Conservation (phyloP, 2,888 invertebrate species). For the Troilus luridus region DNA sequence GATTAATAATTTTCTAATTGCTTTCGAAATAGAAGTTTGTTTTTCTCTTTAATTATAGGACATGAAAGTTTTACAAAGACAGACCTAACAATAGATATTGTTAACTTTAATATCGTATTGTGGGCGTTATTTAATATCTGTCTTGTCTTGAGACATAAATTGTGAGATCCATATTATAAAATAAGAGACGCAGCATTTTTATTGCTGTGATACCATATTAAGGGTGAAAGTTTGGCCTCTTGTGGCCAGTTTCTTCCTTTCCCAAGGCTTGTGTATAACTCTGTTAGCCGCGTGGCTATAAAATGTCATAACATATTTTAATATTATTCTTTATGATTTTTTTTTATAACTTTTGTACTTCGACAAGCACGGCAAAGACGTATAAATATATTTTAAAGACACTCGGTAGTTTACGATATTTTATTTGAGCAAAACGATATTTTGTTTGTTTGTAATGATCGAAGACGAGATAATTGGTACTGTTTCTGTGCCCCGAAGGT, state of each 20-base stretch:
- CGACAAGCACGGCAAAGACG: too few relatives aligned
- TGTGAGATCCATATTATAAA: neutral
- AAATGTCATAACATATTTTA: neutral
- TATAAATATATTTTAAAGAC: too few relatives aligned
- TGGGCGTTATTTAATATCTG: neutral
- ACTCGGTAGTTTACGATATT: too few relatives aligned
- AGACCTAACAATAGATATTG: neutral
- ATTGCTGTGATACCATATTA: neutral
- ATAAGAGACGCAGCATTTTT: neutral
- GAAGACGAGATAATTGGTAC: neutral
- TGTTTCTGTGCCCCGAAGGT: neutral
- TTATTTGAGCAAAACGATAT: neutral
- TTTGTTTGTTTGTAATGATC: neutral
- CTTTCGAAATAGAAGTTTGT: neutral
- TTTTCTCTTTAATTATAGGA: neutral
- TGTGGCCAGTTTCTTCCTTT: neutral
- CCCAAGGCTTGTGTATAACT: neutral
- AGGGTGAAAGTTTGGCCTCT: neutral
- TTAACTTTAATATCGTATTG: neutral
- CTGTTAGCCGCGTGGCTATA: neutral
- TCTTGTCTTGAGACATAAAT: neutral
- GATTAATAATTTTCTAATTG: neutral
- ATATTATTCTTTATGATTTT: neutral
- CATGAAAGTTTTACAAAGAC: neutral
- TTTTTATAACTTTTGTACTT: neutral